Percentiles rank a stretch among this genome's conserved stretches.
These are phyloP conservation scores for Odocoileus hemionus DNA, from an alignment of 2,113 vertebrate genomes.

Conservation along the genomic window DNA sequence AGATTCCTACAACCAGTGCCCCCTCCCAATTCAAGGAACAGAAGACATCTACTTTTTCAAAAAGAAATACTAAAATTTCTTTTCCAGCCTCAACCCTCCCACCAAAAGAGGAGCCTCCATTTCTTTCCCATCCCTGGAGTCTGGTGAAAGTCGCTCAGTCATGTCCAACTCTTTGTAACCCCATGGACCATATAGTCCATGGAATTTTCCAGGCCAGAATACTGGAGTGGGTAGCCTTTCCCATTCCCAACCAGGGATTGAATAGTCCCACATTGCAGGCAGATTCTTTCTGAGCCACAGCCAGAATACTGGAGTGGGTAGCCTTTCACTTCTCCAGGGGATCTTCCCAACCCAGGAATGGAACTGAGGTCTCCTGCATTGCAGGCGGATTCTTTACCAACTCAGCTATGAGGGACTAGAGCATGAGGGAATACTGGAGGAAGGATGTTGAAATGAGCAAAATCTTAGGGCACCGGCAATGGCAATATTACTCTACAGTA, in stretches of 20 bases:
- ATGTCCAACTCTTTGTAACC: not conserved
- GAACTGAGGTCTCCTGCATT: not conserved
- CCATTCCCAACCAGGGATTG: not conserved
- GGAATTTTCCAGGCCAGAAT: not conserved
- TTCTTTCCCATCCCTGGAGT: not conserved
- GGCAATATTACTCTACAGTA: not conserved
- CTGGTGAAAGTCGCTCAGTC: not conserved
- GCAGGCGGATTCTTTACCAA: not conserved
- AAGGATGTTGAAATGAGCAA: not conserved
- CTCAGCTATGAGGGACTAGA: not conserved
- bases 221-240: not conserved
- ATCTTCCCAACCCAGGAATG: not conserved
- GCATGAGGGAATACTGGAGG: not conserved
- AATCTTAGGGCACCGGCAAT: not conserved
- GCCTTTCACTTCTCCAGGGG: not conserved
- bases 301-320: not conserved
- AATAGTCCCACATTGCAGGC: not conserved
- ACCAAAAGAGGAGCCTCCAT: not conserved
- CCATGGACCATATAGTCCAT: not conserved
- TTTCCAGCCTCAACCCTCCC: not conserved
- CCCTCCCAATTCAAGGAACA: not conserved
- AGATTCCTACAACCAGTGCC: not conserved
- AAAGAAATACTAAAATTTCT: not conserved
- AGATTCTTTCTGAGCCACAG: not conserved
- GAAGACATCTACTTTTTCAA: not conserved